Evolutionary conservation across 2,888 invertebrate genomes (phyloP).

Genomic region (Molorchus minor): DNA sequence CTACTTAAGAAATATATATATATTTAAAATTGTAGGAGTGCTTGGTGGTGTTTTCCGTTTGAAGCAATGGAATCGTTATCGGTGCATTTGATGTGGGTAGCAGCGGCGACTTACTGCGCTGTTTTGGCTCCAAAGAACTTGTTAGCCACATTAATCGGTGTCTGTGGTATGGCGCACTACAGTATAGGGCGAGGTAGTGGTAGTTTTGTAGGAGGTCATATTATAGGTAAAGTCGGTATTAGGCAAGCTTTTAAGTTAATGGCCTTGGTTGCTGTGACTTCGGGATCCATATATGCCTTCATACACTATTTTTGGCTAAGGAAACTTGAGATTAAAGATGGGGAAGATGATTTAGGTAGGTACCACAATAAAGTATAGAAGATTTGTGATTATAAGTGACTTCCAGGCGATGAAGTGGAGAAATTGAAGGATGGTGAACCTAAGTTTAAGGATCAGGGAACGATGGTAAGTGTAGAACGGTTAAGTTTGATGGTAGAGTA

Average conservation of each 20-base stretch:
- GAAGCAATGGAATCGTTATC: constrained; percentile 88
- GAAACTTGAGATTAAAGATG: constrained; percentile 63
- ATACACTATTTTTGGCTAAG: constrained; percentile 78
- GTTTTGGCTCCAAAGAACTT: constrained; percentile 84
- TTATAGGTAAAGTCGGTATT: constrained; percentile 80
- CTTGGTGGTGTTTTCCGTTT: constrained; percentile 91
- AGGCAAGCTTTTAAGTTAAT: constrained; percentile 81
- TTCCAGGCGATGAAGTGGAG: constrained; percentile 66
- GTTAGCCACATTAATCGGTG: constrained; percentile 85
- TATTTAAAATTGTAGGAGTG: constrained; percentile 74
- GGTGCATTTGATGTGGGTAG: constrained; percentile 90
- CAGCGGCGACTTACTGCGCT: constrained; percentile 88
- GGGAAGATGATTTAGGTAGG: constrained; percentile 36
- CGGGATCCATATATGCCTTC: constrained; percentile 75
- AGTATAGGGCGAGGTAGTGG: constrained; percentile 87
- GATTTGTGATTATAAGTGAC: background rate
- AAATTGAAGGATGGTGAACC: constrained; percentile 70
- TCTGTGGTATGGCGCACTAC: constrained; percentile 88
- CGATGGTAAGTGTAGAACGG: constrained; percentile 76
- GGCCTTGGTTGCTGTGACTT: constrained; percentile 77
- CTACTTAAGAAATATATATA: too few species aligned
- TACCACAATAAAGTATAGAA: background rate
- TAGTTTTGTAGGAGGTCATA: constrained; percentile 80
- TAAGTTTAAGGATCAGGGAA: constrained; percentile 73
- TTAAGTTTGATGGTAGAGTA: constrained; percentile 78